phyloP scores from a whole-genome alignment of 1,140 invertebrate genomes.

The Habropoda laboriosa region DNA sequence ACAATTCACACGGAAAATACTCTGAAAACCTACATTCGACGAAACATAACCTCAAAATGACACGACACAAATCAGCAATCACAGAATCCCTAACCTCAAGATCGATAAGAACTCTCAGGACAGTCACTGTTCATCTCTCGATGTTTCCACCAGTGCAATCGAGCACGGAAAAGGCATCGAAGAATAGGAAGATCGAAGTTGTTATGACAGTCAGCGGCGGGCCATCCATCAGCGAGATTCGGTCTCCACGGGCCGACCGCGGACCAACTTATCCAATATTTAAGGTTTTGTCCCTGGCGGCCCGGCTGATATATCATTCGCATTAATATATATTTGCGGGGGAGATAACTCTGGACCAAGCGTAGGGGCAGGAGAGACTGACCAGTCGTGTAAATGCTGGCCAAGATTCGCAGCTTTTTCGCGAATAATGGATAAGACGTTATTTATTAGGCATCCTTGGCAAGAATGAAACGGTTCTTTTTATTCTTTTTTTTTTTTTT shows the following conservation, averaged over 20 bases:
- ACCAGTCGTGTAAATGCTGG: conserved; percentile 49
- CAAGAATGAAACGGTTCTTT: conserved; percentile 43
- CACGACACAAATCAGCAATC: not conserved
- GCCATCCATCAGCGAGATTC: conserved; percentile 81
- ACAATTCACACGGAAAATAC: no score
- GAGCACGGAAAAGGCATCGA: conserved; percentile 16
- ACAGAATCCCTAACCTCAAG: not conserved
- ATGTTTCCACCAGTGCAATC: conserved; percentile 28
- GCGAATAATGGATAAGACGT: conserved; percentile 51
- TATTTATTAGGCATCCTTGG: conserved; percentile 43
- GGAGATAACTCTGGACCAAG: conserved; percentile 76
- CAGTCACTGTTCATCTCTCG: conserved; percentile 19
- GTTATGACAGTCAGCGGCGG: conserved; percentile 81
- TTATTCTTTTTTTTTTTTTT: not conserved
- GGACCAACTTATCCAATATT: conserved; percentile 82
- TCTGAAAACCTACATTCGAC: no score
- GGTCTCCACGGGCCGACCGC: conserved; percentile 76
- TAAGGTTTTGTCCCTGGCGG: conserved; percentile 82
- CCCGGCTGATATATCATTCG: conserved; percentile 80
- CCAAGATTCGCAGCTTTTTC: conserved; percentile 49
- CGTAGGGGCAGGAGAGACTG: not conserved
- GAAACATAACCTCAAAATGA: no score
- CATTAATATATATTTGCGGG: conserved; percentile 83
- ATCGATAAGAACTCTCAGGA: conserved; percentile 20
- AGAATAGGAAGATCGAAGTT: conserved; percentile 67